phyloP scores from a whole-genome alignment of 2,113 vertebrate species.

The Crocuta crocuta region DNA sequence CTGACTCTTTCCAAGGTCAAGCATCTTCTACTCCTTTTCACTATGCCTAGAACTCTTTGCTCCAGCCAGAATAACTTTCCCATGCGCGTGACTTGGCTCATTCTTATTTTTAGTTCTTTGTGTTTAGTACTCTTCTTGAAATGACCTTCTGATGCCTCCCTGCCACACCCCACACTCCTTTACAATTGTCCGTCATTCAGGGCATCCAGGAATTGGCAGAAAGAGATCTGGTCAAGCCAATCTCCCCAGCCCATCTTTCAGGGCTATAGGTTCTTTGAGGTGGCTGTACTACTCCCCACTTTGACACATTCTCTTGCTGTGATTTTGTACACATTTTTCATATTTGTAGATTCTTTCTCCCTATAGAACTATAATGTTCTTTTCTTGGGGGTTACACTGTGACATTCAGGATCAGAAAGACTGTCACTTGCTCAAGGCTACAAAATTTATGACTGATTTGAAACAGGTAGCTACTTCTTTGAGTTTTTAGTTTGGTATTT shows the following conservation, averaged over 20 bases:
- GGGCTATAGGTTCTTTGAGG: not conserved
- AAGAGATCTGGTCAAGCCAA: not conserved
- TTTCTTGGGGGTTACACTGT: not conserved
- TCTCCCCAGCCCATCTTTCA: not conserved
- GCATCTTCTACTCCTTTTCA: not conserved
- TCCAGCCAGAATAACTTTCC: conserved; percentile 48
- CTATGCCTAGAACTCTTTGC: conserved; percentile 50
- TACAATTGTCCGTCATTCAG: not conserved
- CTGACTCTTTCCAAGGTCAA: conserved; percentile 52
- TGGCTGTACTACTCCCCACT: not conserved
- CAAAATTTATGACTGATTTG: not conserved
- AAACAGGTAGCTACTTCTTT: conserved; percentile 30
- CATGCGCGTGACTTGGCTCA: conserved; percentile 37
- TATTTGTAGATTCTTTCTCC: not conserved
- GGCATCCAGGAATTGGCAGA: not conserved
- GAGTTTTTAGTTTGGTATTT: conserved; percentile 3
- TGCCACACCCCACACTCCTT: not conserved
- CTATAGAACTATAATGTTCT: not conserved
- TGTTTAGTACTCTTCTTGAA: conserved; percentile 52
- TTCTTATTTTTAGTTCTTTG: conserved; percentile 65
- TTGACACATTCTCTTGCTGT: not conserved
- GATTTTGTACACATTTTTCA: not conserved
- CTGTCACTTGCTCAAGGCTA: not conserved
- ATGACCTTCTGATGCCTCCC: conserved; percentile 18
- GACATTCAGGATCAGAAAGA: conserved; percentile 3